Evolutionary conservation across 1,140 invertebrate genomes (phyloP).

Genomic region (Cydia splendana): DNA sequence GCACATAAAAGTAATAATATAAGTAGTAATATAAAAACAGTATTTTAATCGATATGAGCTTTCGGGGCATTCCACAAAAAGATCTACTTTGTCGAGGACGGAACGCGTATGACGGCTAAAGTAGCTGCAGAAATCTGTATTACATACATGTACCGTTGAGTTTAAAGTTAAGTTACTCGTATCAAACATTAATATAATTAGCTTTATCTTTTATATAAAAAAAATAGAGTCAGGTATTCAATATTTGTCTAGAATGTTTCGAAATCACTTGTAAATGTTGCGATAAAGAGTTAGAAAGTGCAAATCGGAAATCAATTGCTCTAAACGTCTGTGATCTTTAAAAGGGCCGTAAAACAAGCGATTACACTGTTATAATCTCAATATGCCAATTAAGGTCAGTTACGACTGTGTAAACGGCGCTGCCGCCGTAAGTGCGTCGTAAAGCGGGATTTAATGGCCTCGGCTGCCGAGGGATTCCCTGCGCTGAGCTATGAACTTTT

Average conservation of each 20-base stretch:
- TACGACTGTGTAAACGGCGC: conserved; percentile 60
- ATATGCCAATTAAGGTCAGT: conserved; percentile 75
- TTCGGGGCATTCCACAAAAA: no score
- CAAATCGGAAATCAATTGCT: conserved; percentile 9
- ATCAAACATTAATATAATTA: no score
- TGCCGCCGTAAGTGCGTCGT: conserved; percentile 54
- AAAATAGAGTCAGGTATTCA: background rate
- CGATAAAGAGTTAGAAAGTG: background rate
- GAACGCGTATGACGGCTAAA: no score
- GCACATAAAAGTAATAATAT: no score
- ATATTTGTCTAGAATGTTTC: background rate
- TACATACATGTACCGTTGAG: no score
- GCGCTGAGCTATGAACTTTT: conserved; percentile 36
- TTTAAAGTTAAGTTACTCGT: no score
- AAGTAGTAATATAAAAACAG: no score
- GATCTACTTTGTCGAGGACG: no score
- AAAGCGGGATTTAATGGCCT: conserved; percentile 63
- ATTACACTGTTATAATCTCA: conserved; percentile 65
- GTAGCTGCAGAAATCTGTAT: no score
- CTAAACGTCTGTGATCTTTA: conserved; percentile 34
- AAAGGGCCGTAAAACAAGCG: conserved; percentile 59
- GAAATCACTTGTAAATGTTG: background rate
- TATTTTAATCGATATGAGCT: no score
- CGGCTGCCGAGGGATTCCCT: conserved; percentile 52
- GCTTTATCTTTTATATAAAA: background rate